Evolutionary conservation across 2,113 vertebrate genomes (phyloP).

Genomic region (Anarrhichthys ocellatus): DNA sequence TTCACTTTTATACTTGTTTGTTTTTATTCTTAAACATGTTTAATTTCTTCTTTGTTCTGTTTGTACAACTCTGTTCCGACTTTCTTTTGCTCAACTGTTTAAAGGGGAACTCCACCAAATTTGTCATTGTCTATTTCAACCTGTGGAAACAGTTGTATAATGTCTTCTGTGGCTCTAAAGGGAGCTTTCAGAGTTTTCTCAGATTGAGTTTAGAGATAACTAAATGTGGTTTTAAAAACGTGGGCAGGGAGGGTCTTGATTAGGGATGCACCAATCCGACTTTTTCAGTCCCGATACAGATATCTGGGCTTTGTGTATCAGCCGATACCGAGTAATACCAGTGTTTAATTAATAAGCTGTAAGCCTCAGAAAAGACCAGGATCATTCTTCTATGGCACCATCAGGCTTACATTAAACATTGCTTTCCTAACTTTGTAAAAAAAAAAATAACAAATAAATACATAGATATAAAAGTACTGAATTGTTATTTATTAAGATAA

Average conservation of each 20-base stretch:
- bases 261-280: too few relatives aligned
- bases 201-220: not conserved
- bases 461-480: not conserved
- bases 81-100: not conserved
- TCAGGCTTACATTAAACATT: too few relatives aligned
- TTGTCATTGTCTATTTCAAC: not conserved
- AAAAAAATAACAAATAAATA: not conserved
- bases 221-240: too few relatives aligned
- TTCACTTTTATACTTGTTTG: not conserved
- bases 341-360: too few relatives aligned
- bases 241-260: too few relatives aligned
- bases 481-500: not conserved
- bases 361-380: too few relatives aligned
- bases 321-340: too few relatives aligned
- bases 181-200: not conserved
- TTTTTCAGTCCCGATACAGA: too few relatives aligned
- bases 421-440: too few relatives aligned
- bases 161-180: not conserved
- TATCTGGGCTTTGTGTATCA: too few relatives aligned
- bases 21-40: not conserved
- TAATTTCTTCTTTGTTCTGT: not conserved
- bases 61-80: not conserved
- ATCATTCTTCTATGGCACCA: too few relatives aligned
- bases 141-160: not conserved
- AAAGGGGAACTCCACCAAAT: not conserved